Evolutionary conservation across 1,140 invertebrate genomes (phyloP).

Genomic region (Drosophila varians): DNA sequence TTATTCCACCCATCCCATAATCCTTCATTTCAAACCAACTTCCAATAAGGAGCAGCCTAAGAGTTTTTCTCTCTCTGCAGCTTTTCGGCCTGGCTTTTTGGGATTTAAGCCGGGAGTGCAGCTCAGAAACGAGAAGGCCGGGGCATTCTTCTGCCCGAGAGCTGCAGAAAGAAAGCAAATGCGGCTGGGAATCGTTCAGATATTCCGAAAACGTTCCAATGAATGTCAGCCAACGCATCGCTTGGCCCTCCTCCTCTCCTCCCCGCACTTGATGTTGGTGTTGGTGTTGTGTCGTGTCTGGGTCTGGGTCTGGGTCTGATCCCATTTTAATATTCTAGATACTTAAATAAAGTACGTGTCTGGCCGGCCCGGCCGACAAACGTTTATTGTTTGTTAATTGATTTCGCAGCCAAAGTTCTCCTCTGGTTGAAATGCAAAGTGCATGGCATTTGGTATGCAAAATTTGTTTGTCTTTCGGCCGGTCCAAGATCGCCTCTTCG

Average conservation of each 20-base stretch:
- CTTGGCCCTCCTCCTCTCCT: too few species aligned
- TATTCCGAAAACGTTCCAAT: slow-evolving; percentile 81
- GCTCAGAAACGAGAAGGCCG: slow-evolving; percentile 39
- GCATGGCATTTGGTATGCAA: slow-evolving; percentile 80
- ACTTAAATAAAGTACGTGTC: slow-evolving; percentile 83
- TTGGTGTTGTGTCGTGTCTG: slow-evolving; percentile 75
- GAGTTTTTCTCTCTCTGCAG: slow-evolving; percentile 34
- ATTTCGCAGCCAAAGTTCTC: slow-evolving; percentile 72
- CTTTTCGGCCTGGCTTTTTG: slow-evolving; percentile 51
- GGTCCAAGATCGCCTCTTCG: slow-evolving; percentile 32
- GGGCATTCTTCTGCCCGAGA: slow-evolving; percentile 37
- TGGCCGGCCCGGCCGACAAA: slow-evolving; percentile 79
- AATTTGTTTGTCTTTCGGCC: slow-evolving; percentile 70
- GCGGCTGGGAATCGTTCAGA: slow-evolving; percentile 51
- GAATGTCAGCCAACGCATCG: slow-evolving; percentile 76
- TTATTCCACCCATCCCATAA: too few species aligned
- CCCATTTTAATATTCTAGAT: slow-evolving; percentile 83
- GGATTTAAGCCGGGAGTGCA: slow-evolving; percentile 43
- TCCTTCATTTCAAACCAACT: too few species aligned
- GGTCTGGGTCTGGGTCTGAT: too few species aligned
- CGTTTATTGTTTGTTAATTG: slow-evolving; percentile 83
- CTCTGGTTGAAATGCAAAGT: slow-evolving; percentile 81
- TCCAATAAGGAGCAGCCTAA: too few species aligned
- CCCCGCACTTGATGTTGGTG: too few species aligned
- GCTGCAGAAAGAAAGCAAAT: slow-evolving; percentile 60